Evolutionary conservation across 2,888 invertebrate genomes (phyloP).

Genomic region (Ophion ellenae): DNA sequence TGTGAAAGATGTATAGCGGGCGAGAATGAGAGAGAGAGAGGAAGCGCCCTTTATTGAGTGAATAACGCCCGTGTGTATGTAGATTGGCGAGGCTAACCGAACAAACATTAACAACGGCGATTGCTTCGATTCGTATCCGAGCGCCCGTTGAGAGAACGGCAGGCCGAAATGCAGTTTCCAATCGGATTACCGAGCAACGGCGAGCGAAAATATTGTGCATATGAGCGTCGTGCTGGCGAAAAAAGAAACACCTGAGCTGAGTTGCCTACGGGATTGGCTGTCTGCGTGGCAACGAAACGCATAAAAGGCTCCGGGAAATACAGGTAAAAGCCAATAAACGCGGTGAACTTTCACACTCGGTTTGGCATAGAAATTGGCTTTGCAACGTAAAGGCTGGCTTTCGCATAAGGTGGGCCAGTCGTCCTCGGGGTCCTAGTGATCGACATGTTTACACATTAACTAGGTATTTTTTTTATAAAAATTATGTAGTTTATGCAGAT

Average conservation of each 20-base stretch:
- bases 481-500: too few species aligned
- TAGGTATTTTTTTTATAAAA: too few species aligned
- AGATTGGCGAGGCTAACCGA: slow-evolving; percentile 73
- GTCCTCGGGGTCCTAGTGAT: too few species aligned
- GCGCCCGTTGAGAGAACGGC: slow-evolving; percentile 34
- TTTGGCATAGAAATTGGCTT: too few species aligned
- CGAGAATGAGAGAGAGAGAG: not conserved
- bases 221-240: slow-evolving; percentile 61
- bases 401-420: too few species aligned
- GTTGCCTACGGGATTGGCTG: not conserved
- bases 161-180: slow-evolving; percentile 68
- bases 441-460: too few species aligned
- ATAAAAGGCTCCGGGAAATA: too few species aligned
- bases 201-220: slow-evolving; percentile 67
- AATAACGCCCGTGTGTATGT: slow-evolving; percentile 41
- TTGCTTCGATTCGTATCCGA: slow-evolving; percentile 76
- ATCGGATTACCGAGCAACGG: slow-evolving; percentile 67
- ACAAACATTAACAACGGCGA: slow-evolving; percentile 78
- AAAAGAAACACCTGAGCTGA: slow-evolving; percentile 20
- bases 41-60: slow-evolving; percentile 45
- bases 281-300: not conserved
- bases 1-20: slow-evolving; percentile 46
- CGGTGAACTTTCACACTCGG: too few species aligned
- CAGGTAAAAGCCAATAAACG: too few species aligned
- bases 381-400: too few species aligned